These are phyloP conservation scores for Shinisaurus crocodilurus DNA, from an alignment of 2,113 vertebrate species.

Conservation along the genomic window DNA sequence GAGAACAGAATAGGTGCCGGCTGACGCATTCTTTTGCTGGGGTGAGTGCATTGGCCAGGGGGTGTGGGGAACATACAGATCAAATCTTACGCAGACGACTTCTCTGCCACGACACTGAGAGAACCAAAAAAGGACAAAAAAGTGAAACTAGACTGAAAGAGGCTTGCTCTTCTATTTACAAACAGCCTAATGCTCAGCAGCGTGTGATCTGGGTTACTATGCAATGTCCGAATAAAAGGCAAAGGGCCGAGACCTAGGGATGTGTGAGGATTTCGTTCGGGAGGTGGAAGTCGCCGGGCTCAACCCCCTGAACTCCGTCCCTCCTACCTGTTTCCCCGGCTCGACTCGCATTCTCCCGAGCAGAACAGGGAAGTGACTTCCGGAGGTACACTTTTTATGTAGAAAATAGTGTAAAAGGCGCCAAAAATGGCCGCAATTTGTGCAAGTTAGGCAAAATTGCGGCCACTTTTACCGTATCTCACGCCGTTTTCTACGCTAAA, in stretches of 20 bases:
- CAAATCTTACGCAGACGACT: slow-evolving; percentile 43
- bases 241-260: slow-evolving; percentile 10
- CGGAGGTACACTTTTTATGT: no score
- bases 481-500: no score
- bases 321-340: no score
- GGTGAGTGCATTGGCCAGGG: slow-evolving; percentile 41
- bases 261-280: no score
- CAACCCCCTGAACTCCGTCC: no score
- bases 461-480: no score
- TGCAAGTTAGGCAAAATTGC: no score
- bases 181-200: slow-evolving; percentile 27
- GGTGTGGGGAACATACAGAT: slow-evolving; percentile 40
- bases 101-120: slow-evolving; percentile 17
- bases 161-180: slow-evolving; percentile 51
- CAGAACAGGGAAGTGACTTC: no score
- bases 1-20: slow-evolving; percentile 52
- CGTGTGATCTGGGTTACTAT: slow-evolving; percentile 41
- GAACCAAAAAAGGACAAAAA: slow-evolving; percentile 65
- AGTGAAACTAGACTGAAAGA: slow-evolving; percentile 15
- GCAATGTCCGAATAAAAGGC: not conserved
- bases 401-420: no score
- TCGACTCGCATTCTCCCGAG: no score
- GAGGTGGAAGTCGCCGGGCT: no score
- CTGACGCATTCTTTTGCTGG: slow-evolving; percentile 63
- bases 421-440: no score